Conservation (phyloP, 2,797 vertebrate genomes). For the Enoplosus armatus region DNA sequence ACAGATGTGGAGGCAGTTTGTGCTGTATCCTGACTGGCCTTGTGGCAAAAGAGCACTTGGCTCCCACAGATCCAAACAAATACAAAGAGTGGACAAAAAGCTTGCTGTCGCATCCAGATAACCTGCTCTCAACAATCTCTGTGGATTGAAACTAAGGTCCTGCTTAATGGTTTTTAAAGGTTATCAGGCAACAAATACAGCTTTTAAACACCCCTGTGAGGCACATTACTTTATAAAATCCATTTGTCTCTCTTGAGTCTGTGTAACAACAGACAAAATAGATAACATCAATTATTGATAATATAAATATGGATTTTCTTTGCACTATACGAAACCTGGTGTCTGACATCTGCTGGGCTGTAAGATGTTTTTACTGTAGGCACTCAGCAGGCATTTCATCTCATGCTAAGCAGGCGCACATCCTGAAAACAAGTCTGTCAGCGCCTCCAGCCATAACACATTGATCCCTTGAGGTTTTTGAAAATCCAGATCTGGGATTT, state of each 20-base stretch:
- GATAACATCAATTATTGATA: slow-evolving; percentile 5
- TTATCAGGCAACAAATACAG: slow-evolving; percentile 12
- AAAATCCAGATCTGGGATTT: slow-evolving; percentile 50
- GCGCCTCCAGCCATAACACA: slow-evolving; percentile 16
- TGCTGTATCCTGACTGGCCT: slow-evolving; percentile 3
- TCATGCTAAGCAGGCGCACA: slow-evolving; percentile 20
- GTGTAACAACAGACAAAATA: slow-evolving; percentile 15
- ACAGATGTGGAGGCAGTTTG: slow-evolving; percentile 46
- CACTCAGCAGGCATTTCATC: slow-evolving; percentile 20
- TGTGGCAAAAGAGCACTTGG: slow-evolving; percentile 27
- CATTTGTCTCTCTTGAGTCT: slow-evolving; percentile 45
- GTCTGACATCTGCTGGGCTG: slow-evolving; percentile 7
- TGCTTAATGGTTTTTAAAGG: slow-evolving; percentile 39
- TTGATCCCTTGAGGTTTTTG: slow-evolving; percentile 47
- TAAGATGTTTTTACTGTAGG: slow-evolving; percentile 6
- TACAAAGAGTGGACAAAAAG: slow-evolving; percentile 23
- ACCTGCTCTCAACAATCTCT: slow-evolving; percentile 25
- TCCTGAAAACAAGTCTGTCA: slow-evolving; percentile 33
- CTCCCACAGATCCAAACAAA: slow-evolving; percentile 57
- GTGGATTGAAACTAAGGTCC: not conserved
- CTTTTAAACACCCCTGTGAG: slow-evolving; percentile 28
- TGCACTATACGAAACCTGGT: not conserved
- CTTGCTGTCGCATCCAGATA: slow-evolving; percentile 42
- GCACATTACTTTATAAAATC: not conserved
- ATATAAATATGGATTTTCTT: slow-evolving; percentile 18